Conservation (phyloP, 2,113 vertebrate genomes). For the Nothoprocta pentlandii region DNA sequence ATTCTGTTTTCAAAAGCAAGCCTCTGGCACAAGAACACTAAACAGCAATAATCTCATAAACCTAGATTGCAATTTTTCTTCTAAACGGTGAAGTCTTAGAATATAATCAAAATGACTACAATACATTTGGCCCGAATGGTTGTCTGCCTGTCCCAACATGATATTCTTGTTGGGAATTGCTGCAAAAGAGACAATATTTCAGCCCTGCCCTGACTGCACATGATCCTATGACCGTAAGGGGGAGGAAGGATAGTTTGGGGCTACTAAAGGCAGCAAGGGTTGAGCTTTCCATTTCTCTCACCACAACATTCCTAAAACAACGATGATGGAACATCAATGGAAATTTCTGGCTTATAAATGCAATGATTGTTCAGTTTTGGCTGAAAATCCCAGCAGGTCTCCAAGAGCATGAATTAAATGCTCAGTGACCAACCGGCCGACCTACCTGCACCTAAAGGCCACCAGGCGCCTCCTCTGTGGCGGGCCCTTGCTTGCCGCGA, state of each 20-base stretch:
- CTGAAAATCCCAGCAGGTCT: neutral
- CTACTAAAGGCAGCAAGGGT: neutral
- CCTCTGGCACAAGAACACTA: neutral
- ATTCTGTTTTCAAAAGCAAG: conserved; percentile 18
- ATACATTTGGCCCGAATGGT: neutral
- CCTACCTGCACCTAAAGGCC: neutral
- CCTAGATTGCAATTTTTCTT: neutral
- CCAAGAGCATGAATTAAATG: neutral
- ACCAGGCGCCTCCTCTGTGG: neutral
- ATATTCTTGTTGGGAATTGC: rapidly evolving
- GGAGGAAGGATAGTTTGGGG: neutral
- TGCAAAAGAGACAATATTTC: neutral
- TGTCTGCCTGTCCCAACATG: neutral
- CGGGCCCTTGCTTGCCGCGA: neutral
- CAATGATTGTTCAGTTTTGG: neutral
- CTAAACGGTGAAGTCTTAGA: neutral
- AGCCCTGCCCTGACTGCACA: neutral
- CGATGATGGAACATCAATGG: neutral
- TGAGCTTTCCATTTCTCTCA: neutral
- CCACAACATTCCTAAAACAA: neutral
- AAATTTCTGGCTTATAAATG: neutral
- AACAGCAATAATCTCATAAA: neutral
- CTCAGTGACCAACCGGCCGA: neutral
- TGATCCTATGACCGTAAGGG: neutral
- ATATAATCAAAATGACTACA: neutral